Base-by-base conservation (phyloP, 2,113 vertebrate species). In the Morone saxatilis region DNA sequence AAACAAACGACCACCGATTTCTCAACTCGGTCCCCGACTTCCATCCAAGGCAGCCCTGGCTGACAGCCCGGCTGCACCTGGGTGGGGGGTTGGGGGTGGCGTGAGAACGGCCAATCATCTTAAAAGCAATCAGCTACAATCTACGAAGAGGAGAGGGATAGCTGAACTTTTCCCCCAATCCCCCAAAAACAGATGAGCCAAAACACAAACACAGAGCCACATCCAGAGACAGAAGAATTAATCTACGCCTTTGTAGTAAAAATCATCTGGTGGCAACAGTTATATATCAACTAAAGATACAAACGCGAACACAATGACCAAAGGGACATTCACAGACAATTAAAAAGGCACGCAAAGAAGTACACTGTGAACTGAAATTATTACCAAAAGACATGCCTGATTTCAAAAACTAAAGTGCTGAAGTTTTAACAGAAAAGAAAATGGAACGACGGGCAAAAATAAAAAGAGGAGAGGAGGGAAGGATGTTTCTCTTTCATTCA, bases 111-210 rank as follows among this genome's bases (percentile, higher is more conserved):
- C 91, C 90, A 88, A 90, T 94, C 86, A 90, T 71, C 94, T 93
- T 94, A 94, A 94, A 95, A 93, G 86, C 91, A 95, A 93, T 93
- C 95, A 93, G 87, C 91, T 91, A 93, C 93, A 94, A 94, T 93
- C 91, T 89, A 91, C 88, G 80, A 92, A 92, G 88, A 82, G 91
- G 80, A 93, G 91, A 92, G 94, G 88, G 91, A 93, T 82, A 89
- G 91, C 88, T 93, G 91, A 95, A 93, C 92, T 91, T 91, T 90
- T 93, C 91, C 93, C 92, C 90, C 92, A 91, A 88, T 87, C 91
- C 93, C 78, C 80, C 76, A 83, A 87, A 87, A 76, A 91, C 81
- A 89, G 43, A 87, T 91, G 85, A 85, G 78, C 86, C 80, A 76
- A 74, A 75, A 82, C 65, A 92, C 82, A 87, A 85, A 93, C 82